Evolutionary conservation across 1,140 invertebrate genomes (phyloP), one percentile per base, ranked within the genome.

Genomic region (Zophobas atratus): DNA sequence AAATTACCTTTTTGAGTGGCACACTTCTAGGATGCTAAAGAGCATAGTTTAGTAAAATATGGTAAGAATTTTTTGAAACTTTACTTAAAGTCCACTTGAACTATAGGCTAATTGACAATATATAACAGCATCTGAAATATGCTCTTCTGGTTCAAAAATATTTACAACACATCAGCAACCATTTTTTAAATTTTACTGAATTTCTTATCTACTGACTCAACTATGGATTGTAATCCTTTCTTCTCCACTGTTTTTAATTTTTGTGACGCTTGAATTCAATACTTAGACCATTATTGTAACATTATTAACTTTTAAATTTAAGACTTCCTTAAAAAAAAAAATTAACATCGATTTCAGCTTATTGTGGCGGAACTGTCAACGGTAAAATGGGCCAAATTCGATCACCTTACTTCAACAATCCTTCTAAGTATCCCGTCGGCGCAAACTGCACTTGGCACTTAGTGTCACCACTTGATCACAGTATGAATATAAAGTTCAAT

Each of bases 331-430:
- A 20, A 20, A 20, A 20, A 20, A 20, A 20, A 20, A 20, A 20
- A 20, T 20, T 53, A 48, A n/a, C 8, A 43, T 34, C 0, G 33
- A 57, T 73, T 78, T 33, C 39, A 81, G 80, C 79, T 34, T 78
- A 77, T 39, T 92, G 91, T 81, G 91, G 91, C 20, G 92, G 92
- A 51, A 91, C 90, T 43, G 85, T 90, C 75, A 78, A 88, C 82
- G 84, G 87, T 20, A 81, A 73, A 32, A 77, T 38, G 6, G 90
- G 90, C 90, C 90, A 1, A 88, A 90, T 80, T 92, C 91, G 85
- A 91, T 92, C 0, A 80, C 84, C 6, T 81, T 4, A 89, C 92
- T 82, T 85, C 87, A 0, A 84, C 82, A 74, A 88, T 90, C 39
- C 39, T 32, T 36, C 33, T 4, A 67, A 38, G 43, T 67, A 67